Percentiles rank a stretch among this genome's conserved stretches.
phyloP scores from a whole-genome alignment of 2,113 vertebrate genomes.

The Lucifuga dentata region DNA sequence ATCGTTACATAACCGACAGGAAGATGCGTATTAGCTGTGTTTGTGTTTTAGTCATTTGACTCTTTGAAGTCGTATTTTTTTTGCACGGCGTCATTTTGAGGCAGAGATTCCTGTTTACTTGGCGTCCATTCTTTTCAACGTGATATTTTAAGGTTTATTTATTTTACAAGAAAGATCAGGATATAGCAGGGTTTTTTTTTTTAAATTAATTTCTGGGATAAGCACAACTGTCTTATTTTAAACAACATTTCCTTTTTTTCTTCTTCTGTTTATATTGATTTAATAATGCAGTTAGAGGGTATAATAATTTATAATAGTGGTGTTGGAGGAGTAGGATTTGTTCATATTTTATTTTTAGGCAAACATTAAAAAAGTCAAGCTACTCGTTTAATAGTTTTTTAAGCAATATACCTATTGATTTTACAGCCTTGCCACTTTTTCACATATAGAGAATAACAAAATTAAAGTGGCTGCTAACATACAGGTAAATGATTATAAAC shows the following conservation, averaged over 20 bases:
- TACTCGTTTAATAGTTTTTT: too few relatives aligned
- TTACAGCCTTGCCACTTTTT: too few relatives aligned
- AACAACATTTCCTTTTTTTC: slow-evolving; percentile 21
- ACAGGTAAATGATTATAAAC: too few relatives aligned
- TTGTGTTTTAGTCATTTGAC: neutral
- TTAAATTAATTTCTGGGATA: neutral
- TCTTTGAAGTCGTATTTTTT: neutral
- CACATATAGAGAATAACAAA: too few relatives aligned
- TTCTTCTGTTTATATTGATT: too few relatives aligned
- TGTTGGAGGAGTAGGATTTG: neutral
- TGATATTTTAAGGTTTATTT: neutral
- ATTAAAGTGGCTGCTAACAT: too few relatives aligned
- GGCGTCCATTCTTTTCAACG: neutral
- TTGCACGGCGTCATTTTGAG: neutral
- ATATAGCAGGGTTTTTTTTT: slow-evolving; percentile 1
- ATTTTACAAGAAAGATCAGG: neutral
- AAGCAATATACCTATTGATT: too few relatives aligned
- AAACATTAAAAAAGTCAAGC: neutral
- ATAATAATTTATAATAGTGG: neutral
- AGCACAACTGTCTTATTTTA: neutral
- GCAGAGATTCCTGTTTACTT: neutral
- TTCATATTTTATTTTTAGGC: neutral
- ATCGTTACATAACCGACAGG: slow-evolving; percentile 23
- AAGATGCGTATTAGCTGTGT: neutral
- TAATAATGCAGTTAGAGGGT: neutral